Conservation (phyloP, 1,140 invertebrate species). For the Sinonovacula constricta region DNA sequence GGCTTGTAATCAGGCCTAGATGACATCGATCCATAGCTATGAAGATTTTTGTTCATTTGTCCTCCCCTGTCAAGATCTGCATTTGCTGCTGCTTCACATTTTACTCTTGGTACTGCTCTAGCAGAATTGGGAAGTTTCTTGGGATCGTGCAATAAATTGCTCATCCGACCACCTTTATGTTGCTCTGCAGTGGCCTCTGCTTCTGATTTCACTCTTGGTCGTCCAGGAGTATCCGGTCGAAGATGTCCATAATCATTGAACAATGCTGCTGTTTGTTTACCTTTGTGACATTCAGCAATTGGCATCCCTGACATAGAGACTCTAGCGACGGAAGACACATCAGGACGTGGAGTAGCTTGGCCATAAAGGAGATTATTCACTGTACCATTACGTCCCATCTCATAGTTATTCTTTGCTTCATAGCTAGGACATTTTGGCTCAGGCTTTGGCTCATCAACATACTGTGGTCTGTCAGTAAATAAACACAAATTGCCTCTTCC, state of each 20-base stretch:
- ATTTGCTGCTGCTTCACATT: constrained; percentile 63
- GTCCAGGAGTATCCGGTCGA: constrained; percentile 50
- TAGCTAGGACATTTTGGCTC: constrained; percentile 64
- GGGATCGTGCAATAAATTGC: constrained; percentile 62
- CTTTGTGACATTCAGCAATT: constrained; percentile 64
- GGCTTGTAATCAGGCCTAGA: constrained; percentile 55
- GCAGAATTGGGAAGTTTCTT: constrained; percentile 63
- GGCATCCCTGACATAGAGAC: constrained; percentile 55
- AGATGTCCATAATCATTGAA: constrained; percentile 61
- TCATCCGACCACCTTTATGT: constrained; percentile 65
- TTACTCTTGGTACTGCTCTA: constrained; percentile 67
- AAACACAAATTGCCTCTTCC: constrained; percentile 65
- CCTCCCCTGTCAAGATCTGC: constrained; percentile 60
- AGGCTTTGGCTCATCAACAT: constrained; percentile 47
- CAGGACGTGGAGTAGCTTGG: constrained; percentile 59
- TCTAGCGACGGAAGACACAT: constrained; percentile 56
- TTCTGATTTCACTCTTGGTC: constrained; percentile 69
- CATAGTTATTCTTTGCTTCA: constrained; percentile 64
- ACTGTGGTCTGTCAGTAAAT: constrained; percentile 57
- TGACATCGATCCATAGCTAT: constrained; percentile 58
- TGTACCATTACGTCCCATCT: constrained; percentile 65
- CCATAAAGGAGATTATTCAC: constrained; percentile 66
- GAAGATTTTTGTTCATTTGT: constrained; percentile 62
- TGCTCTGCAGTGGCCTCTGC: constrained; percentile 64
- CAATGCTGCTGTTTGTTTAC: constrained; percentile 52